Base-by-base conservation (phyloP, 1,140 invertebrate species). In the Bombus huntii region DNA sequence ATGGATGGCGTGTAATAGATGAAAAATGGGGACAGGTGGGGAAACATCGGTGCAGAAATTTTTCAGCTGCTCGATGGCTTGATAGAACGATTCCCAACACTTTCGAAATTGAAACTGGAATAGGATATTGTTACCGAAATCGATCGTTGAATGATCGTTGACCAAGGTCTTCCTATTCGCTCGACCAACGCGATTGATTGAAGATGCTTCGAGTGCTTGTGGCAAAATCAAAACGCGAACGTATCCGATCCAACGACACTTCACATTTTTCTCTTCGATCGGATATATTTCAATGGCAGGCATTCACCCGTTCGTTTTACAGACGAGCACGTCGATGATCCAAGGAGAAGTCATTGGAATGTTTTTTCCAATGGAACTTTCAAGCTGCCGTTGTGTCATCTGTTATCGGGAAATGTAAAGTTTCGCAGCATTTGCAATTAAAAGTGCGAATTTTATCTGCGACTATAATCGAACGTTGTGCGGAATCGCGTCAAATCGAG, bases 21-120 rank as follows among this genome's bases (percentile, higher is more conserved):
- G n/a, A 37, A 68, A 68, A 68, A 68, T 34, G 18, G 66, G 8
- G 3, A 28, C n/a, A 70, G 3, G 1, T 28, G 28, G 22, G 22
- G 25, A 25, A 71, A 71, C 31, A 68, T 37, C 8, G 66, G 9
- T 13, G 22, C 10, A 2, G 68, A 28, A 39, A 71, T 71, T 71
- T 62, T 62, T 28, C 37, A 34, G 44, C 42, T 53, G 18, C 31
- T 68, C 31, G n/a, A 10, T 34, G 9, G 42, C 28, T 18, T 8
- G 65, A 15, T 37, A 28, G 44, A 65, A 37, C 12, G 42, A 31
- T 65, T 5, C 0, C 13, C 42, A 79, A 70, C 25, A 80, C 78
- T 81, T 78, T 81, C 12, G 34, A 53, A 81, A 81, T 81, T 81
- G 78, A 81, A 81, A 71, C 34, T 53, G 44, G 66, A 81, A 44